Conservation (phyloP, 2,888 invertebrate genomes). For the Ormia ochracea region DNA sequence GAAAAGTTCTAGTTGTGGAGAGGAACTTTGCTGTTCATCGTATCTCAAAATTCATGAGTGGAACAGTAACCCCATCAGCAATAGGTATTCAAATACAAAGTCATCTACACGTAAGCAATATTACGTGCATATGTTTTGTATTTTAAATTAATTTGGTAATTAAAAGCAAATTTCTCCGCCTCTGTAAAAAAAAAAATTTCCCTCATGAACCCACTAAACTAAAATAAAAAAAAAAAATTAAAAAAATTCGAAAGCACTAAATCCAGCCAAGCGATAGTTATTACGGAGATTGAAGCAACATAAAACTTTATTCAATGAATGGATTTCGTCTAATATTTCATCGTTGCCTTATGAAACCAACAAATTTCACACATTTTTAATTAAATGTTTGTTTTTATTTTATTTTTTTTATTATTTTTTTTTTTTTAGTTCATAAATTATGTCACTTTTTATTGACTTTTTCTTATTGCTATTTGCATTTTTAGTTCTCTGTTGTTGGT, state of each 20-base stretch:
- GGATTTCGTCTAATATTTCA: background rate
- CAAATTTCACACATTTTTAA: constrained; percentile 21
- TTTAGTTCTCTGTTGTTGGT: background rate
- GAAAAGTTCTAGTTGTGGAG: too few species aligned
- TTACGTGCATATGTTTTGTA: too few species aligned
- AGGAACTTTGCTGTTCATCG: too few species aligned
- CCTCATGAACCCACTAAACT: too few species aligned
- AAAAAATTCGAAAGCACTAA: background rate
- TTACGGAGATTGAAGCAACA: background rate
- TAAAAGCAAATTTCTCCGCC: too few species aligned
- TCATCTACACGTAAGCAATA: too few species aligned
- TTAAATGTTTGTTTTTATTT: background rate
- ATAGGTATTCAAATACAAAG: too few species aligned
- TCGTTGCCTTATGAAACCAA: constrained; percentile 13
- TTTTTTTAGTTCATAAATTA: constrained; percentile 1
- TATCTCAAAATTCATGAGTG: too few species aligned
- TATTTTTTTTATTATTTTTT: background rate
- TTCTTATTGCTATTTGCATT: background rate
- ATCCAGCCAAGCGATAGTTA: background rate
- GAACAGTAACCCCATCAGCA: too few species aligned
- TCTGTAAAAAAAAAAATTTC: too few species aligned
- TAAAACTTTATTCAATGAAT: background rate
- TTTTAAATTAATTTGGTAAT: too few species aligned
- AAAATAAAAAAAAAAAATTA: background rate
- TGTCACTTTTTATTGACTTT: constrained; percentile 8